A percentile compares a stretch with the other conserved stretches of the same genome.
Conservation (phyloP, 2,888 invertebrate genomes). For the Caenorhabditis angaria region DNA sequence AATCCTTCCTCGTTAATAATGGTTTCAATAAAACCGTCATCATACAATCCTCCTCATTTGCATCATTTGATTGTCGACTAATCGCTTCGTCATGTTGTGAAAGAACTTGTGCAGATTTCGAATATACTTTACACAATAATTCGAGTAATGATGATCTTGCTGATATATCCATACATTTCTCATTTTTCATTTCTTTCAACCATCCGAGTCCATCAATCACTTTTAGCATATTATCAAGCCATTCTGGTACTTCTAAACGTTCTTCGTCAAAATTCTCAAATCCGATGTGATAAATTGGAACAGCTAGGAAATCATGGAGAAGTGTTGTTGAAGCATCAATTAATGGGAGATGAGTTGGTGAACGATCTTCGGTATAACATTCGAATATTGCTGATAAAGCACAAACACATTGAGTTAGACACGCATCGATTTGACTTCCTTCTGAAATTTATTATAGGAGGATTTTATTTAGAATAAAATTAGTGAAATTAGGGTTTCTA, state of each 20-base stretch:
- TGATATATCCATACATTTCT: slow-evolving; percentile 52
- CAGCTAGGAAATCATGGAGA: slow-evolving; percentile 59
- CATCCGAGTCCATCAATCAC: slow-evolving; percentile 42
- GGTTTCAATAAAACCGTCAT: slow-evolving; percentile 67
- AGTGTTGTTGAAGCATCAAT: slow-evolving; percentile 38
- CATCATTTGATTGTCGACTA: slow-evolving; percentile 25
- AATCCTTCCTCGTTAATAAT: slow-evolving; percentile 44
- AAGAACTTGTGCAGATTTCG: slow-evolving; percentile 42
- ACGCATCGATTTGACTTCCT: slow-evolving; percentile 62
- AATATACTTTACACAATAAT: slow-evolving; percentile 60
- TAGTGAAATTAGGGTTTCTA: too few species aligned
- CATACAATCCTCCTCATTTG: slow-evolving; percentile 17
- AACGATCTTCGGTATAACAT: slow-evolving; percentile 42
- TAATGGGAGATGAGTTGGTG: slow-evolving; percentile 27
- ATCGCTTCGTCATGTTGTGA: slow-evolving; percentile 38
- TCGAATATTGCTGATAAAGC: slow-evolving; percentile 54
- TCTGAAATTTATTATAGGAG: slow-evolving; percentile 62
- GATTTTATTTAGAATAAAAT: slow-evolving; percentile 5
- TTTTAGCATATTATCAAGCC: slow-evolving; percentile 38
- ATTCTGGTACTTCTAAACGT: slow-evolving; percentile 15
- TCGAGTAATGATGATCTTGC: slow-evolving; percentile 59
- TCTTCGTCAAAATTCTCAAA: slow-evolving; percentile 19
- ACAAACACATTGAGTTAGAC: slow-evolving; percentile 55
- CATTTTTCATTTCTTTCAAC: slow-evolving; percentile 29
- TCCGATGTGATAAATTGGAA: slow-evolving; percentile 63